A percentile compares a stretch with the other conserved stretches of the same genome.
Conservation (phyloP, 2,113 vertebrate species). For the Platycercus adscitus region DNA sequence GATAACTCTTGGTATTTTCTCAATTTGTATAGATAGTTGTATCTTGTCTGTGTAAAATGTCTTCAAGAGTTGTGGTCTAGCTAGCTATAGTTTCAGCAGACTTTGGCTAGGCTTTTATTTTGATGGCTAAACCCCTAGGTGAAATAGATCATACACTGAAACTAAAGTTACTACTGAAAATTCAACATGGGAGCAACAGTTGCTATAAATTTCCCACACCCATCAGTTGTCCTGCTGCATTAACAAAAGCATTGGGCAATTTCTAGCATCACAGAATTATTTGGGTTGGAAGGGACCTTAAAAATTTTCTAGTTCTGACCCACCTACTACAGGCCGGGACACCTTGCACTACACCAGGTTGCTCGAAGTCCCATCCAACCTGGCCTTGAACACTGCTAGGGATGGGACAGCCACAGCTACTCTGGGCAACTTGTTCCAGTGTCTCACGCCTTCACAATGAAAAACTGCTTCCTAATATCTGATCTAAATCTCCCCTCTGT, state of each 20-base stretch:
- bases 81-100: neutral
- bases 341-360: neutral
- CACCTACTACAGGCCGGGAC: neutral
- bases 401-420: neutral
- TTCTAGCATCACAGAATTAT: neutral
- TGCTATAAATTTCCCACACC: neutral
- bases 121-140: neutral
- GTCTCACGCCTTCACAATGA: neutral
- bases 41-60: neutral
- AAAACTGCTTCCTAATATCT: neutral
- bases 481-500: neutral
- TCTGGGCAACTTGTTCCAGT: neutral
- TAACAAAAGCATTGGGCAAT: neutral
- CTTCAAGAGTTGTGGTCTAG: neutral
- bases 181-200: neutral
- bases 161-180: neutral
- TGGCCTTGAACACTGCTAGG: neutral
- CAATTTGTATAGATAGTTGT: neutral
- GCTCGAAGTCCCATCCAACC: neutral
- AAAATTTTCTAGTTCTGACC: neutral
- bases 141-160: neutral
- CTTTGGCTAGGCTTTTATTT: neutral
- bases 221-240: neutral
- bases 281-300: neutral
- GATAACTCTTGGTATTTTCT: constrained; percentile 5